phyloP scores from a whole-genome alignment of 2,888 invertebrate genomes.

The Euspilapteryx auroguttella region DNA sequence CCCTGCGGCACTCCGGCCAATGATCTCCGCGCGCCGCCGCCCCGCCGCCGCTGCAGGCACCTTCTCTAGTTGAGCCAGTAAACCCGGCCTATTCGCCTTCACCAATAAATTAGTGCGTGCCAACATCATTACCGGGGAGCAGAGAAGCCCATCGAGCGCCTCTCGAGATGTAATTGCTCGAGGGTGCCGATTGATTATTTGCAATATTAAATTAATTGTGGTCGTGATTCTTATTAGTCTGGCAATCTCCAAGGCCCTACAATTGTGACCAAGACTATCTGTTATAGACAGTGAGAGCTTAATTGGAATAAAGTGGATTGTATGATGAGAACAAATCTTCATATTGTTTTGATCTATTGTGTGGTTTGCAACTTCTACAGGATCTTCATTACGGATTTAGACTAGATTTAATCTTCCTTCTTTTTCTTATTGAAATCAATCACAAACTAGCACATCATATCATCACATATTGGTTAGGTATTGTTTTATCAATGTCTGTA shows the following conservation, averaged over 20 bases:
- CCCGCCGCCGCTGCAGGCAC: conserved; percentile 49
- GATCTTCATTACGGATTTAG: too few relatives aligned
- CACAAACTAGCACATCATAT: too few relatives aligned
- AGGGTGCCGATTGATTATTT: conserved; percentile 40
- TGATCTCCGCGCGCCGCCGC: conserved; percentile 36
- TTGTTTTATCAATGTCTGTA: conserved; percentile 35
- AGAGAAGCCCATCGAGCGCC: conserved; percentile 23
- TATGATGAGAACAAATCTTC: too few relatives aligned
- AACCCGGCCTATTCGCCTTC: conserved; percentile 41
- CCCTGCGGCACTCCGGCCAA: conserved; percentile 51
- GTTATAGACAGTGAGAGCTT: conserved; percentile 19
- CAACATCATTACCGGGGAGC: conserved; percentile 27
- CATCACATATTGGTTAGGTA: conserved; percentile 21
- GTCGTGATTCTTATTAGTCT: conserved; percentile 33
- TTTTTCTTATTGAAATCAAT: too few relatives aligned
- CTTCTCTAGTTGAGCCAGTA: conserved; percentile 25
- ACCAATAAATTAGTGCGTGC: conserved; percentile 44
- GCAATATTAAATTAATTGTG: conserved; percentile 42
- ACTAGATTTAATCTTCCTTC: too few relatives aligned
- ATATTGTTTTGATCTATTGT: too few relatives aligned
- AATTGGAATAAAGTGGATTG: too few relatives aligned
- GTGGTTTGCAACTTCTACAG: too few relatives aligned
- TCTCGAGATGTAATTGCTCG: conserved; percentile 21
- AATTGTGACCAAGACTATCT: conserved; percentile 19
- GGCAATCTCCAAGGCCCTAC: conserved; percentile 18